A percentile compares a stretch with the other conserved stretches of the same genome.
These are phyloP conservation scores for Ochotona curzoniae DNA, from an alignment of 2,113 vertebrate genomes.

Conservation along the genomic window DNA sequence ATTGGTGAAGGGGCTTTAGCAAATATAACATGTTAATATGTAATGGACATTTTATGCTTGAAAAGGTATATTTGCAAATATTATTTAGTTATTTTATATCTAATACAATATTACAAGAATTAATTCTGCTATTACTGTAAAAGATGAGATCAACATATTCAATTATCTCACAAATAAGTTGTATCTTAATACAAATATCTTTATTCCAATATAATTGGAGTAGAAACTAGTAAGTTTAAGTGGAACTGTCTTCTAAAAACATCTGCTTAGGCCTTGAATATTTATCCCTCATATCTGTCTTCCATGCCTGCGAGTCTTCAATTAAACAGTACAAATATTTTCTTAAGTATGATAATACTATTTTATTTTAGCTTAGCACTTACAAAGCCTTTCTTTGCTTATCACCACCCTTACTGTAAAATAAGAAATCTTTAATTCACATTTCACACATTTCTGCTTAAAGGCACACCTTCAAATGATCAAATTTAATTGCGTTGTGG, in stretches of 20 bases:
- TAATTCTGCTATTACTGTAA: background rate
- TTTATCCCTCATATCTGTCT: background rate
- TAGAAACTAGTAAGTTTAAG: conserved; percentile 31
- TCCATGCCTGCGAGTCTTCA: conserved; percentile 60
- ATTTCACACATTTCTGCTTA: conserved; percentile 75
- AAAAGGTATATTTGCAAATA: background rate
- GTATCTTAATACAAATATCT: background rate
- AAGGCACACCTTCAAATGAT: conserved; percentile 77
- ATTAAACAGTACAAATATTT: conserved; percentile 74
- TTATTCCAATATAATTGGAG: background rate
- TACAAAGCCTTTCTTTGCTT: conserved; percentile 77
- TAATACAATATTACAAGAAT: background rate
- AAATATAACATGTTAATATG: background rate
- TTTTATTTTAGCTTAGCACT: conserved; percentile 77
- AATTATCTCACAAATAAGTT: background rate
- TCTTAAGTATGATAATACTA: conserved; percentile 69
- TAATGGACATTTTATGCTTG: background rate
- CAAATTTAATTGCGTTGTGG: conserved; percentile 81
- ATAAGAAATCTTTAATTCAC: conserved; percentile 74
- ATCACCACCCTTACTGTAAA: conserved; percentile 75
- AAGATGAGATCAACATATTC: background rate
- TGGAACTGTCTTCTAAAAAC: background rate
- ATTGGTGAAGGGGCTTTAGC: background rate
- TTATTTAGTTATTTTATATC: conserved; percentile 3
- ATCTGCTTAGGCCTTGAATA: background rate